Evolutionary conservation across 2,113 vertebrate species (phyloP).

Genomic region (Macquaria australasica): DNA sequence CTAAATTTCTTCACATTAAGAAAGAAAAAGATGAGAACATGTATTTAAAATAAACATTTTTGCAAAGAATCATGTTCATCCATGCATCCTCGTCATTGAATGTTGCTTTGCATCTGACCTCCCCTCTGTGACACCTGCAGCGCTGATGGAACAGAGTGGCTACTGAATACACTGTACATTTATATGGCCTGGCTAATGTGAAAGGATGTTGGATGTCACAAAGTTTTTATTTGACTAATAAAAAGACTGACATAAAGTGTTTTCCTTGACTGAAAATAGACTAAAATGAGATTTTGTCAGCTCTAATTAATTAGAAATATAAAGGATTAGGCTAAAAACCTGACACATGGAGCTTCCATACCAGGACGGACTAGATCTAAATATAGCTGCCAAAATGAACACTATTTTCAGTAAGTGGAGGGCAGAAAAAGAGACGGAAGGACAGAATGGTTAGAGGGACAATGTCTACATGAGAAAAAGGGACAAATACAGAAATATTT

Average conservation of each 20-base stretch:
- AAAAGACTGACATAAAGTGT: neutral
- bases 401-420: neutral
- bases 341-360: neutral
- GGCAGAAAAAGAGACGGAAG: neutral
- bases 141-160: neutral
- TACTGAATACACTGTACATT: neutral
- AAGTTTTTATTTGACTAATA: neutral
- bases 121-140: neutral
- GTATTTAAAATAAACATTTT: neutral
- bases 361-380: slow-evolving; percentile 10
- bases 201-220: neutral
- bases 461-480: neutral
- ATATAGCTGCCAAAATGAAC: slow-evolving; percentile 12
- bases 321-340: neutral
- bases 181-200: no score
- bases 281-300: no score
- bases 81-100: neutral
- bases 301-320: neutral
- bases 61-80: neutral
- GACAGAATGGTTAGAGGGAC: neutral
- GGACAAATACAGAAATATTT: neutral
- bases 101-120: neutral
- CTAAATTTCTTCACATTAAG: neutral
- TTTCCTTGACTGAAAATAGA: neutral
- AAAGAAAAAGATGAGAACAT: neutral